Evolutionary conservation across 1,140 invertebrate species (phyloP), one percentile per base, ranked within the genome.

Genomic region (Fopius arisanus): DNA sequence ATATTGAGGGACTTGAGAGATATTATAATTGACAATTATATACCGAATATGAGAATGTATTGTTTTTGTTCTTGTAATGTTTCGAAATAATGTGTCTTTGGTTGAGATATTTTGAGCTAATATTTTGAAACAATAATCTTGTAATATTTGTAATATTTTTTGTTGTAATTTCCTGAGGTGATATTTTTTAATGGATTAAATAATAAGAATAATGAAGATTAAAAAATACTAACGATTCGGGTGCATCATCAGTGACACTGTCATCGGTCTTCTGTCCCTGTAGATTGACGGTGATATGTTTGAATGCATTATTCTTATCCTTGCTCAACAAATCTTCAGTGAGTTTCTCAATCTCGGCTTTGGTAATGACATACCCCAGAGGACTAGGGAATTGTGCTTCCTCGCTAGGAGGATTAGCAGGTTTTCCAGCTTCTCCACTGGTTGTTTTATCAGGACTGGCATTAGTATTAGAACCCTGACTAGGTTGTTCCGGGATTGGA

Each of bases 281-380:
- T 12, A 86, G 72, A 43, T 89, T 89, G 62, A 89, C 76, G 0
- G 79, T 84, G 6, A 89, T 84, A 26, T 86, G 72, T n/a, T 84
- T 82, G 5, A 82, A 83, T 26, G 84, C 88, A 70, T 89, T 89
- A 66, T 89, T 89, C 4, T 78, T 84, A 3, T 90, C 89, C 43
- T 84, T 85, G 5, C 74, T 77, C 41, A 84, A 83, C 2, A 90
- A 65, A 31, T 82, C 79, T 40, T 90, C 87, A 0, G 87, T 82
- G 0, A 89, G 41, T 7, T 84, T 86, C 7, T 83, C 77, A 14
- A 90, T 71, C 19, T 90, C 89, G 0, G 83, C 81, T 74, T 89
- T 80, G 4, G 86, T 84, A 0, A 87, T 82, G 0, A 81, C 43
- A 5, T 81, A 82, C 5, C 82, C 84, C 1, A 78, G 70, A 5